Base-by-base conservation (phyloP, 2,797 vertebrate species). In the Lepilemur septentrionalis region DNA sequence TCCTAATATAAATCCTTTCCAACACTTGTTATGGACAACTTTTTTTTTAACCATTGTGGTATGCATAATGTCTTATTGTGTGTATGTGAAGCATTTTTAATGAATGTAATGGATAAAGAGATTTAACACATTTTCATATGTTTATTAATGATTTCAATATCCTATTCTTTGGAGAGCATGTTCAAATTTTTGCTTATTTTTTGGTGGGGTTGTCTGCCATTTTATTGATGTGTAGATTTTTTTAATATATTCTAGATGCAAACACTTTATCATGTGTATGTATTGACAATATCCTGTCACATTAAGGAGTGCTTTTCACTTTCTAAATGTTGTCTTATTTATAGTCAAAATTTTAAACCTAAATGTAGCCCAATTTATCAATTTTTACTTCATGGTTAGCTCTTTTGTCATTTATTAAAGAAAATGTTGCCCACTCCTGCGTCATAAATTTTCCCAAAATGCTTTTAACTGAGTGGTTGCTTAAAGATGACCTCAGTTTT, bases 401-500 rank as follows among this genome's bases (percentile, higher is more conserved):
- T 22, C 35, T 43, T 55, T 35, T 22, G 7, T 41, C 9, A 59
- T 18, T 7, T 14, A 15, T 41, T 22, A 32, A 32, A 30, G 30
- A n/a, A 43, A 69, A 78, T 7, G 14, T 1, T 9, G 6, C 7
- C 30, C 32, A 0, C 4, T 55, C n/a, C 9, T 20, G 7, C 3
- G 20, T 8, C 23, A 18, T 12, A 38, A 78, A 48, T 14, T 48
- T 0, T 35, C 2, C 30, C 72, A 22, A 23, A 6, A 18, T 23
- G 12, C 25, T 57, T 67, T 80, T 46, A 59, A 18, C 7, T 20
- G 5, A 38, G 5, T 13, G 76, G 4, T 15, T 48, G 6, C 15
- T 61, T 32, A n/a, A 38, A 59, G 0, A 5, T 5, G 4, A 0
- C 1, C 28, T 57, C 18, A 2, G 22, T 23, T 38, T 43, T 2